Percentiles rank a stretch among this genome's conserved stretches.
phyloP scores from a whole-genome alignment of 2,888 invertebrate species.

The Lathronympha strigana region DNA sequence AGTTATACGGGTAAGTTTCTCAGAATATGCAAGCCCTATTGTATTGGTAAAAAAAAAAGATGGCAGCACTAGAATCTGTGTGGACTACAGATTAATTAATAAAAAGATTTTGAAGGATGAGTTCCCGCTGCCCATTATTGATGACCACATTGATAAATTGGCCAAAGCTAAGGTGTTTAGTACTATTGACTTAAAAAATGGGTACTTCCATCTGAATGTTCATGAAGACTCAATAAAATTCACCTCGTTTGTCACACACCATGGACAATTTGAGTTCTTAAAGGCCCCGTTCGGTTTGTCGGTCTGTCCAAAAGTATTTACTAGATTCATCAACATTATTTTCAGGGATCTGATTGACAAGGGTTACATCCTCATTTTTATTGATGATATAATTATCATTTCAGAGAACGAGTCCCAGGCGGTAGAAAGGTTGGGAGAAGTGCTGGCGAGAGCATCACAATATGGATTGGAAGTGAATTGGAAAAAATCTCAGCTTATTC shows the following conservation, averaged over 20 bases:
- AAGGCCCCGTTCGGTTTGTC: no score
- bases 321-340: no score
- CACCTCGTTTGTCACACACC: constrained; percentile 40
- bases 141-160: constrained; percentile 11
- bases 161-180: background rate
- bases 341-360: background rate
- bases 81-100: constrained; percentile 8
- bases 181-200: constrained; percentile 4
- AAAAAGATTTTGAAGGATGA: constrained; percentile 15
- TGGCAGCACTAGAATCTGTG: constrained; percentile 1
- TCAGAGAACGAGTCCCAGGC: background rate
- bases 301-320: no score
- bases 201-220: constrained; percentile 21
- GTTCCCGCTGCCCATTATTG: constrained; percentile 5
- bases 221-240: constrained; percentile 36
- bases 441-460: background rate
- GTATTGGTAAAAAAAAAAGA: constrained; percentile 4
- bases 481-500: background rate
- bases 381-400: constrained; percentile 9
- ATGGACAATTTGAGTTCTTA: constrained; percentile 28
- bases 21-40: constrained; percentile 20
- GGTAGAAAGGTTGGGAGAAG: background rate
- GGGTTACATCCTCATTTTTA: background rate
- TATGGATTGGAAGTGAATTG: constrained; percentile 3
- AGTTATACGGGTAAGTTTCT: background rate